These are phyloP conservation scores for Rousettus madagascariensis DNA, from an alignment of 2,797 vertebrate genomes.

Conservation along the genomic window DNA sequence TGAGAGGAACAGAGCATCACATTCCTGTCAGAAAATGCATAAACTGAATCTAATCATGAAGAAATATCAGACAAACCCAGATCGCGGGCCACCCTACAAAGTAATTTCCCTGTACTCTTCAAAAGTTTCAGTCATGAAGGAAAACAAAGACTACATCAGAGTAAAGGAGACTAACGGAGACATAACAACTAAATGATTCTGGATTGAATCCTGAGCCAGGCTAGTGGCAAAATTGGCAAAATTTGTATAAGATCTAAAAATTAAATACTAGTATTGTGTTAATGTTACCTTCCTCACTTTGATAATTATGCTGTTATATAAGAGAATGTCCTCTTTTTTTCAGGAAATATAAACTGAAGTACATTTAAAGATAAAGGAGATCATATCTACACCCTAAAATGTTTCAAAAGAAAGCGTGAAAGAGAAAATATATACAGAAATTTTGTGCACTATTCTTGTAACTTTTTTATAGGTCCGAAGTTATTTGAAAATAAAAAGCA, in stretches of 20 bases:
- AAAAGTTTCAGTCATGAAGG: not conserved
- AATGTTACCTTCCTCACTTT: not conserved
- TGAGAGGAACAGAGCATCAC: not conserved
- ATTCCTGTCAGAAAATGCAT: not conserved
- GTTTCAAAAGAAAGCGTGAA: not conserved
- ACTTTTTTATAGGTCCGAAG: not conserved
- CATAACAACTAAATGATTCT: not conserved
- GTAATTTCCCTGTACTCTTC: not conserved
- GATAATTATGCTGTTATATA: not conserved
- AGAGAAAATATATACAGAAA: not conserved
- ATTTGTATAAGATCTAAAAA: not conserved
- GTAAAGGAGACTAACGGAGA: not conserved
- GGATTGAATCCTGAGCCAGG: not conserved
- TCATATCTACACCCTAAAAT: not conserved
- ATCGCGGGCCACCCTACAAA: not conserved
- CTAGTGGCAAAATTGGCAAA: not conserved
- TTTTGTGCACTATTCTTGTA: not conserved
- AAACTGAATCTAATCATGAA: not conserved
- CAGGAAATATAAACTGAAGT: not conserved
- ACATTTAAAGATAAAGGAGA: not conserved
- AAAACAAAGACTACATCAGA: not conserved
- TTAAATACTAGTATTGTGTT: not conserved
- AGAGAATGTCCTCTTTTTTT: not conserved
- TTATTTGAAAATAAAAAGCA: constrained; percentile 39
- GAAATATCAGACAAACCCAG: not conserved